These are phyloP conservation scores for Oreotragus oreotragus DNA, from an alignment of 2,113 vertebrate genomes.

Conservation along the genomic window DNA sequence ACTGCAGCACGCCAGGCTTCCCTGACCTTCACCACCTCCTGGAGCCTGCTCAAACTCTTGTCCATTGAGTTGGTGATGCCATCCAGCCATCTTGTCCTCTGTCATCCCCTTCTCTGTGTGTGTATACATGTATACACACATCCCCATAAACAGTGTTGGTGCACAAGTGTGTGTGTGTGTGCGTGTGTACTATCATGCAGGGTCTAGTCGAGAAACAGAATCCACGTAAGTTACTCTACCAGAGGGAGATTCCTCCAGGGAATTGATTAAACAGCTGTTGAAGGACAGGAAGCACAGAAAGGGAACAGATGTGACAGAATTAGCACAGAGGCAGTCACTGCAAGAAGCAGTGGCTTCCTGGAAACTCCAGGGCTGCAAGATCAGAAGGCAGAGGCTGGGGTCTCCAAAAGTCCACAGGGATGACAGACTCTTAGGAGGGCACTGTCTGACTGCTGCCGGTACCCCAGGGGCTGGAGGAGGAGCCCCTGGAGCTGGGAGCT, in stretches of 20 bases:
- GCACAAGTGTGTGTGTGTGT: background rate
- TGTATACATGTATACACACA: background rate
- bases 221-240: background rate
- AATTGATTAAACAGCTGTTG: background rate
- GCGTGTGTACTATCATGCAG: background rate
- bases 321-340: background rate
- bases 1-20: background rate
- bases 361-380: background rate
- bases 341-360: background rate
- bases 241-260: background rate
- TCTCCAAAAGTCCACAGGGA: background rate
- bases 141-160: background rate
- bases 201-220: background rate
- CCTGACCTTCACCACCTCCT: background rate
- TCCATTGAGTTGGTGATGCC: background rate
- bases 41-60: background rate
- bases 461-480: background rate
- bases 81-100: background rate
- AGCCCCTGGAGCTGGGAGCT: background rate
- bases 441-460: background rate
- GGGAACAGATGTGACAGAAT: background rate
- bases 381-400: background rate
- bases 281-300: background rate
- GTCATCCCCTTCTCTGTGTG: background rate
- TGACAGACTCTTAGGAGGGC: background rate